Percentiles rank a stretch among this genome's conserved stretches.
Evolutionary conservation across 1,140 invertebrate genomes (phyloP).

Genomic region (Drosophila athabasca): DNA sequence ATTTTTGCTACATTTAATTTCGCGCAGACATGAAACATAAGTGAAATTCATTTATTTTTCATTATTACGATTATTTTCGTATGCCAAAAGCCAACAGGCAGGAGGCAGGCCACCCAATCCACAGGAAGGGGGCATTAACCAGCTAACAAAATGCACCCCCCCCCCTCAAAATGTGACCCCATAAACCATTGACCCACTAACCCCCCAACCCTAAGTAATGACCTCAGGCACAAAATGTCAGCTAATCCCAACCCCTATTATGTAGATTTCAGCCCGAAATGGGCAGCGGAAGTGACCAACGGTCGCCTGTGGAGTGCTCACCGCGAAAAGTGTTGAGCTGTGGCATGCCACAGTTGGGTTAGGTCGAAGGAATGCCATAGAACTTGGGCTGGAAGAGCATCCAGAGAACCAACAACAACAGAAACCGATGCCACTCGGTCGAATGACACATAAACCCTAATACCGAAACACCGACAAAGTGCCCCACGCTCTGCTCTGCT

Average conservation of each 20-base stretch:
- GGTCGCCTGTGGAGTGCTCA: conserved; percentile 25
- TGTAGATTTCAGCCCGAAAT: conserved; percentile 53
- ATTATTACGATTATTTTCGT: conserved; percentile 61
- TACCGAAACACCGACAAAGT: conserved; percentile 37
- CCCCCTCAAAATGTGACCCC: conserved; percentile 58
- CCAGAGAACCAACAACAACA: too few relatives aligned
- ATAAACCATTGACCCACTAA: conserved; percentile 80
- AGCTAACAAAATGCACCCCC: conserved; percentile 33
- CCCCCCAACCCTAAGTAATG: conserved; percentile 75
- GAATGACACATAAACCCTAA: conserved; percentile 76
- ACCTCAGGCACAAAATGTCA: conserved; percentile 70
- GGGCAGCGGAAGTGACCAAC: conserved; percentile 59
- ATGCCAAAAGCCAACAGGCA: conserved; percentile 52
- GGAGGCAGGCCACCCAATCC: conserved; percentile 68
- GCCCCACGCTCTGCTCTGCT: too few relatives aligned
- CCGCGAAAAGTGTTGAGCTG: conserved; percentile 56
- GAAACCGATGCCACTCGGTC: conserved; percentile 41
- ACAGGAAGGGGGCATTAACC: conserved; percentile 46
- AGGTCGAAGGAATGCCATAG: conserved; percentile 5
- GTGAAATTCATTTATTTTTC: conserved; percentile 80
- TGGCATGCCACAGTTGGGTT: conserved; percentile 7
- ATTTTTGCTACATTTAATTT: conserved; percentile 78
- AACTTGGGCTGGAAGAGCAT: too few relatives aligned
- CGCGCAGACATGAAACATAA: conserved; percentile 73
- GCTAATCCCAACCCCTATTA: conserved; percentile 61